Evolutionary conservation across 2,113 vertebrate genomes (phyloP), one percentile per base, ranked within the genome.

Genomic region (Xiphophorus couchianus): DNA sequence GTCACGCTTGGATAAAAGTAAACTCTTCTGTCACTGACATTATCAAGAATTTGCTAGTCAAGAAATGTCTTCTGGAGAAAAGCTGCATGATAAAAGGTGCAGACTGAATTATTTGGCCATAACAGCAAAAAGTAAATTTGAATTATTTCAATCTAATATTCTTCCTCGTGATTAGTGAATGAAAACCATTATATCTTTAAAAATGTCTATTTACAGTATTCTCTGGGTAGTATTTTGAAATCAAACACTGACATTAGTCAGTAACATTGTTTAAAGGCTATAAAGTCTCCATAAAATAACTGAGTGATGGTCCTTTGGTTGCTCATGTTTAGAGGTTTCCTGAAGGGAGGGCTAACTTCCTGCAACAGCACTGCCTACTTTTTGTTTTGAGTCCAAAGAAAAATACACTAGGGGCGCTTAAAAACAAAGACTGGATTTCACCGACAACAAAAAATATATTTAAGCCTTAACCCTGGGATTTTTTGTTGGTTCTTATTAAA

Each of bases 161-260:
- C 19, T 22, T 54, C 22, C 19, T 25, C 48, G 25, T 19, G 7
- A 54, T 2, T 6, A 54, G 19, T 17, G 7, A 6, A 25, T 54
- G 51, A 54, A 54, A 54, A 2, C 51, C 19, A 3, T 19, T 25
- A 54, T 54, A 25, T 54, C 35, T 10, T 10, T 35, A 35, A 9
- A 54, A 54, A 54, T 25, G 5, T 54, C 51, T 54, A 25, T 66
- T 19, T 8, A 33, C 29, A 66, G 9, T n/a, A 48, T 67, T 72
- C 13, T 27, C 44, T 13, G 28, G 51, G 37, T 71, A 54, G 71
- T 9, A 10, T 60, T 73, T 74, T 29, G 73, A 73, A 69, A 51
- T 14, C 51, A 58, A n/a, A 37, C 7, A 31, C 15, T 54, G 60
- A 14, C 12, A 48, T 10, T 35, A 35, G 33, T 35, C 33, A 31